Conservation (phyloP, 2,797 vertebrate genomes). For the Pipistrellus pipistrellus region DNA sequence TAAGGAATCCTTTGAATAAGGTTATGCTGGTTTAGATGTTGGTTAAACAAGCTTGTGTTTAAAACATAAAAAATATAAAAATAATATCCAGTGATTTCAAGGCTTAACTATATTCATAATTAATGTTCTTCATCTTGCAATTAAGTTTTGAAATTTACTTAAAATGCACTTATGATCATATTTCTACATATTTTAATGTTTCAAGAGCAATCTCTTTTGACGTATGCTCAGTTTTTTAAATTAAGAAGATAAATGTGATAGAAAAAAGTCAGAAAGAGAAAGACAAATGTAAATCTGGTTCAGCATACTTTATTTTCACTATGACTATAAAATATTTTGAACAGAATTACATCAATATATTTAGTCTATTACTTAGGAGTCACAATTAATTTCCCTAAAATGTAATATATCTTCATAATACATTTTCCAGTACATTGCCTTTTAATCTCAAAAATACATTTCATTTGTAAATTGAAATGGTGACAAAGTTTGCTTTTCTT, state of each 20-base stretch:
- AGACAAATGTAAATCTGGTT: slow-evolving; percentile 42
- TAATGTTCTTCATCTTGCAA: neutral
- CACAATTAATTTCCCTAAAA: slow-evolving; percentile 62
- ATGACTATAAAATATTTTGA: neutral
- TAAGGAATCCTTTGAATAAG: neutral
- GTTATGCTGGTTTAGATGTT: neutral
- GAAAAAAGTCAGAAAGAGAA: neutral
- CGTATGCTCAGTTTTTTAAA: neutral
- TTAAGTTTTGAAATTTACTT: slow-evolving; percentile 48
- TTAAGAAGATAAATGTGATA: neutral
- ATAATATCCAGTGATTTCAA: slow-evolving; percentile 12
- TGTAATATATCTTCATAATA: slow-evolving; percentile 54
- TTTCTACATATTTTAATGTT: slow-evolving; percentile 19
- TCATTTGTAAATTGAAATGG: slow-evolving; percentile 53
- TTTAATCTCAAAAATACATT: slow-evolving; percentile 69
- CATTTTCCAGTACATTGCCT: slow-evolving; percentile 47
- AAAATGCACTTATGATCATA: neutral
- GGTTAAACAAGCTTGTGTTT: neutral
- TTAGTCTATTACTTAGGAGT: slow-evolving; percentile 51
- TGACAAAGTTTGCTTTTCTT: slow-evolving; percentile 49
- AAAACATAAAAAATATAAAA: slow-evolving; percentile 12
- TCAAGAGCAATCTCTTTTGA: neutral
- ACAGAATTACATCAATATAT: neutral
- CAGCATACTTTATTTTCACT: slow-evolving; percentile 52
- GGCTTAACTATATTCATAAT: neutral